Percentiles rank a stretch among this genome's conserved stretches.
Evolutionary conservation across 2,888 invertebrate species (phyloP).

Genomic region (Isoperla grammatica): DNA sequence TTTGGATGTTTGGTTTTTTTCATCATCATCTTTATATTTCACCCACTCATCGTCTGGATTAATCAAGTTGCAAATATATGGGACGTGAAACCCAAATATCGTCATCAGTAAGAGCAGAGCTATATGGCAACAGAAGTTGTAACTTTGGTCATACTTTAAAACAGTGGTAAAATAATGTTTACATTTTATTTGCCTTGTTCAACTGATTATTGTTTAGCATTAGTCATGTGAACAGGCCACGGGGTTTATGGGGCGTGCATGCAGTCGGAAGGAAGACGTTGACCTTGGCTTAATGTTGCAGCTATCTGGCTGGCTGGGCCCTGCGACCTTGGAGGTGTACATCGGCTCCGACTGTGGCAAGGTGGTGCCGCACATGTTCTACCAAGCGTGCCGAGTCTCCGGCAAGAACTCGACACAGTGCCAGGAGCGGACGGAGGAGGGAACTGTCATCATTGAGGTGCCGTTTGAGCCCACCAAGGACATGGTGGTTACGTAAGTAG

Average conservation of each 20-base stretch:
- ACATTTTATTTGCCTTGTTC: too few species aligned
- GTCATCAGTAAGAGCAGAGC: too few species aligned
- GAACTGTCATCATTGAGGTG: slow-evolving; percentile 91
- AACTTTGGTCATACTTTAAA: too few species aligned
- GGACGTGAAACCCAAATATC: too few species aligned
- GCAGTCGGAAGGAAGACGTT: neutral
- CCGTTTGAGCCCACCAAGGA: slow-evolving; percentile 84
- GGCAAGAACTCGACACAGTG: slow-evolving; percentile 96
- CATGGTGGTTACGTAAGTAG: slow-evolving; percentile 70
- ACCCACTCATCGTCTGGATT: too few species aligned
- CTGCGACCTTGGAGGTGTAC: slow-evolving; percentile 83
- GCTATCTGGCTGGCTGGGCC: slow-evolving; percentile 79
- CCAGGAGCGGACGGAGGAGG: slow-evolving; percentile 82
- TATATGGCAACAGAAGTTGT: too few species aligned
- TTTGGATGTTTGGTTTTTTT: too few species aligned
- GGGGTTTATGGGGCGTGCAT: neutral
- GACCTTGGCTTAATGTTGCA: slow-evolving; percentile 41
- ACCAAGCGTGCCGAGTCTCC: slow-evolving; percentile 92
- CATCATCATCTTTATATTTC: too few species aligned
- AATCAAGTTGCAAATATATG: too few species aligned
- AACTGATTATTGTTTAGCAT: too few species aligned
- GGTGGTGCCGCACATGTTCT: slow-evolving; percentile 93
- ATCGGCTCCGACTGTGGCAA: slow-evolving; percentile 90
- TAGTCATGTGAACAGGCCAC: neutral
- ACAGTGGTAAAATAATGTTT: too few species aligned